Percentiles rank a stretch among this genome's conserved stretches.
phyloP scores from a whole-genome alignment of 2,888 invertebrate genomes.

The Hyalella azteca region DNA sequence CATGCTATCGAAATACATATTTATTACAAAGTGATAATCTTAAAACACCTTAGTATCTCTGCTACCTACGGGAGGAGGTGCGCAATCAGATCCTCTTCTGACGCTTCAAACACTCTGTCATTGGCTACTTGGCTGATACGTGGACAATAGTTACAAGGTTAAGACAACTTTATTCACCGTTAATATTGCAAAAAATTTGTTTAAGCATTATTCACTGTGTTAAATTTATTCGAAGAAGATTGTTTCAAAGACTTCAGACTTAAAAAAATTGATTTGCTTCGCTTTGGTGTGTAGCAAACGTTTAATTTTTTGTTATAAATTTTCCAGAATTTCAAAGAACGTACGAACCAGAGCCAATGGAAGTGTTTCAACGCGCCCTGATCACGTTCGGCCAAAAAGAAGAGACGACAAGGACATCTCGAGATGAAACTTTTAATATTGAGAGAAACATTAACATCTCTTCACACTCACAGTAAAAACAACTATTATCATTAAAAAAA shows the following conservation, averaged over 20 bases:
- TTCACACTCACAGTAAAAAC: conserved; percentile 58
- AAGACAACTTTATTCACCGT: no score
- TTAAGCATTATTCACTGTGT: no score
- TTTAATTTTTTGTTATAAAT: no score
- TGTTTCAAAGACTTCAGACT: no score
- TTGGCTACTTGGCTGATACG: conserved; percentile 44
- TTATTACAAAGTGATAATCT: conserved; percentile 59
- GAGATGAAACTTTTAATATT: conserved; percentile 32
- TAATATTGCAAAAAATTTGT: no score
- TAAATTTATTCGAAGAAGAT: no score
- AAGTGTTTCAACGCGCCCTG: not conserved
- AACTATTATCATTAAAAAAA: conserved; percentile 47
- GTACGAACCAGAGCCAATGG: conserved; percentile 20
- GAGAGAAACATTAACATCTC: conserved; percentile 38
- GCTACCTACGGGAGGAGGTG: conserved; percentile 24
- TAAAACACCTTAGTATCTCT: conserved; percentile 55
- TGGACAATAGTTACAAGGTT: no score
- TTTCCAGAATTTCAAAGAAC: no score
- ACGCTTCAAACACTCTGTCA: not conserved
- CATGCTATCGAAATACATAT: conserved; percentile 58
- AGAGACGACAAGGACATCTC: conserved; percentile 18
- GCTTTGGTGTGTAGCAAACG: no score
- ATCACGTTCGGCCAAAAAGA: conserved; percentile 21
- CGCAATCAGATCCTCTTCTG: conserved; percentile 5
- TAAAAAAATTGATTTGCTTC: no score